A percentile compares a stretch with the other conserved stretches of the same genome.
Conservation (phyloP, 2,113 vertebrate genomes). For the Rhinichthys klamathensis region DNA sequence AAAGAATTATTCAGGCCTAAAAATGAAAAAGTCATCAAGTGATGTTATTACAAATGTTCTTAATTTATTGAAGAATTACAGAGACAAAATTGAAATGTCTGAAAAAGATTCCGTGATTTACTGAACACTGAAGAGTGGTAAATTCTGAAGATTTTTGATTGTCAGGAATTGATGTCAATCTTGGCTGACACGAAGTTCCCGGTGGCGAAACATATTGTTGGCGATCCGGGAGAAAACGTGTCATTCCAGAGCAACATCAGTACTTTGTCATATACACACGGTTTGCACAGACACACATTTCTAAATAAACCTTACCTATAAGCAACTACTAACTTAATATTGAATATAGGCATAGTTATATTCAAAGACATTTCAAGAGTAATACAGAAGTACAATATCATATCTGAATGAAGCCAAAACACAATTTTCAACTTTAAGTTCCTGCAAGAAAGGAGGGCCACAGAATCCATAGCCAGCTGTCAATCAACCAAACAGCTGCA, state of each 20-base stretch:
- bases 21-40: not conserved
- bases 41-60: not conserved
- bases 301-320: not conserved
- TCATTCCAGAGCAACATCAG: conserved; percentile 87
- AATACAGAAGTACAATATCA: not conserved
- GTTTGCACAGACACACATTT: not conserved
- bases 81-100: not conserved
- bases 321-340: no score
- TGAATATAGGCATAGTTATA: not conserved
- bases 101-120: not conserved
- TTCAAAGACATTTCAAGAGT: not conserved
- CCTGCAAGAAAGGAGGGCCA: conserved; percentile 72
- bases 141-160: not conserved
- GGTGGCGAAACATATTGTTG: conserved; percentile 79
- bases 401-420: not conserved
- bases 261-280: not conserved
- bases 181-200: conserved; percentile 97
- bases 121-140: not conserved
- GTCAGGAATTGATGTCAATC: conserved; percentile 76
- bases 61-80: not conserved
- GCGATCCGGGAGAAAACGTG: conserved; percentile 99
- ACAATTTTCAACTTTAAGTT: not conserved
- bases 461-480: conserved; percentile 80
- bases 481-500: conserved; percentile 74
- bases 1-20: not conserved